phyloP scores from a whole-genome alignment of 2,888 invertebrate genomes.

The Dione juno region DNA sequence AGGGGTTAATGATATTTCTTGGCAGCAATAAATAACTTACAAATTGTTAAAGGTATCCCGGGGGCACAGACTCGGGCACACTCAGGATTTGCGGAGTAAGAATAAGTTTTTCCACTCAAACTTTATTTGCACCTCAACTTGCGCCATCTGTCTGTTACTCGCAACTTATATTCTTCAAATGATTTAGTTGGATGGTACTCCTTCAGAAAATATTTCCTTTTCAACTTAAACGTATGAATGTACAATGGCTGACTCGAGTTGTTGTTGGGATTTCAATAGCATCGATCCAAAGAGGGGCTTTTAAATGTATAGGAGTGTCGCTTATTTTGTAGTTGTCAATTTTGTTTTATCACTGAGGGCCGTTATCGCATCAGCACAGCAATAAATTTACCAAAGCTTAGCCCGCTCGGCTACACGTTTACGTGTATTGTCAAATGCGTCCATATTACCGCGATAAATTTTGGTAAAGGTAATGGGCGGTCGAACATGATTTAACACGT shows the following conservation, averaged over 20 bases:
- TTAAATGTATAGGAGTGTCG: constrained; percentile 41
- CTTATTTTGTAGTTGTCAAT: constrained; percentile 42
- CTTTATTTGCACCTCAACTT: constrained; percentile 80
- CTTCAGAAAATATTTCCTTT: constrained; percentile 78
- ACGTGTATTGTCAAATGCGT: constrained; percentile 41
- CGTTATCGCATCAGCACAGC: constrained; percentile 44
- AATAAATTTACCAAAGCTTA: constrained; percentile 42
- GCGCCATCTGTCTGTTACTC: constrained; percentile 57
- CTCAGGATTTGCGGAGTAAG: constrained; percentile 66
- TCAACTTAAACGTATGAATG: constrained; percentile 72
- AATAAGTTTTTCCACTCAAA: constrained; percentile 82
- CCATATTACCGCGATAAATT: constrained; percentile 40
- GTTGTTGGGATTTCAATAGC: constrained; percentile 48
- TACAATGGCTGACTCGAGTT: constrained; percentile 59
- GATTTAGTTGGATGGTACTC: constrained; percentile 78
- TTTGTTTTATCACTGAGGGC: constrained; percentile 38
- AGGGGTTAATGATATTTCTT: constrained; percentile 80
- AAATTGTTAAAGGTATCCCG: constrained; percentile 79
- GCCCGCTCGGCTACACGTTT: constrained; percentile 37
- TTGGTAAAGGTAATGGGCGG: constrained; percentile 37
- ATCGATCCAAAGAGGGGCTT: constrained; percentile 44
- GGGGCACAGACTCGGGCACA: constrained; percentile 68
- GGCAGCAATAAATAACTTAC: constrained; percentile 80
- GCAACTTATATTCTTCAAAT: constrained; percentile 80
- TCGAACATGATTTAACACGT: constrained; percentile 37